Conservation (phyloP, 2,113 vertebrate species). For the Larimichthys polyactis region DNA sequence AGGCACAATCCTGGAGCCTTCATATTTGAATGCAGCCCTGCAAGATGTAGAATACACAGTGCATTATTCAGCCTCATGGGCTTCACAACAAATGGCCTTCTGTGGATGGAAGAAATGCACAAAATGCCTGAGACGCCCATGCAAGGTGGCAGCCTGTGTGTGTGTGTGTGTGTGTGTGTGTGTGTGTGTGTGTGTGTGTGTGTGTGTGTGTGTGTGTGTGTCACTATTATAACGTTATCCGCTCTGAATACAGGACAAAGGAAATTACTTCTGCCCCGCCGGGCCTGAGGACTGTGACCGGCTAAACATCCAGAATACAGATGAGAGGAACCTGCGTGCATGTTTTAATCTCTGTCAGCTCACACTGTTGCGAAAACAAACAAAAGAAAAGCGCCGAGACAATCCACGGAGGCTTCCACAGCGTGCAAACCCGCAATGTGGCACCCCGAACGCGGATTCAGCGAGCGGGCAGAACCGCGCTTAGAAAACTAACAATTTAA, state of each 20-base stretch:
- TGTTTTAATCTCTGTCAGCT: neutral
- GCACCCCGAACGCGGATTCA: neutral
- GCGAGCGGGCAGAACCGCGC: neutral
- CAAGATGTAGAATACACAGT: constrained; percentile 37
- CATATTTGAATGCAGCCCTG: constrained; percentile 96
- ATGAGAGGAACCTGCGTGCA: neutral
- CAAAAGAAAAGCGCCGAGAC: neutral
- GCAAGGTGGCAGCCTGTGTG: constrained; percentile 36
- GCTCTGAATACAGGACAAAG: constrained; percentile 76
- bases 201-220: constrained; percentile 38
- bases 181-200: no score
- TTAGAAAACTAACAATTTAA: neutral
- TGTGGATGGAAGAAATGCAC: neutral
- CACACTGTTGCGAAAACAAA: neutral
- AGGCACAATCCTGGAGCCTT: constrained; percentile 91
- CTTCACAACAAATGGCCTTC: neutral
- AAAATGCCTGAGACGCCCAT: constrained; percentile 29
- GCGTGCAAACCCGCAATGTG: neutral
- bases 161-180: neutral
- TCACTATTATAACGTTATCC: constrained; percentile 44
- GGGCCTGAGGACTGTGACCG: constrained; percentile 46
- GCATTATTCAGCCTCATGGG: neutral
- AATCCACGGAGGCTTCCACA: neutral
- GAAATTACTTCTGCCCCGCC: constrained; percentile 75
- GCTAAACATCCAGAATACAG: constrained; percentile 16